phyloP scores from a whole-genome alignment of 1,140 invertebrate species.

The Ceratitis capitata region DNA sequence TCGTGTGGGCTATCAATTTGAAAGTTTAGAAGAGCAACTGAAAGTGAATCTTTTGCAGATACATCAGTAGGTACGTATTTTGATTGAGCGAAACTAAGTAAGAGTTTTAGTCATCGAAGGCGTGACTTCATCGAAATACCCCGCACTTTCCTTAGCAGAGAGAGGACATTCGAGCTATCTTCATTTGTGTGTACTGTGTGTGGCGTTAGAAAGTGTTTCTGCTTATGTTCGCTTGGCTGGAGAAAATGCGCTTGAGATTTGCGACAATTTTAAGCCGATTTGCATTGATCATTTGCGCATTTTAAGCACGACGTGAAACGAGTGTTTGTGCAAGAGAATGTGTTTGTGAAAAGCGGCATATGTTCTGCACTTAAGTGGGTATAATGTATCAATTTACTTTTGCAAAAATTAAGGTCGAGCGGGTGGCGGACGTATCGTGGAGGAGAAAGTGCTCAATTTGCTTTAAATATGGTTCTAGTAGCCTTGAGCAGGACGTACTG shows the following conservation, averaged over 20 bases:
- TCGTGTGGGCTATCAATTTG: background rate
- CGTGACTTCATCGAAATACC: background rate
- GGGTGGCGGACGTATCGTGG: too few relatives aligned
- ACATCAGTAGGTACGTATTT: background rate
- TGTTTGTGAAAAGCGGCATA: background rate
- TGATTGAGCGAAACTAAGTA: background rate
- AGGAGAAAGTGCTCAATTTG: background rate
- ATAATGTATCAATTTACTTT: background rate
- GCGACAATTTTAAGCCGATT: constrained; percentile 32
- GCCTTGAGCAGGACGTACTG: too few relatives aligned
- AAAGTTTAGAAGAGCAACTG: background rate
- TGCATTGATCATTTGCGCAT: constrained; percentile 29
- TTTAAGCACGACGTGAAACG: background rate
- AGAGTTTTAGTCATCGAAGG: background rate
- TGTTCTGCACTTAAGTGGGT: background rate
- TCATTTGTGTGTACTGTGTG: background rate
- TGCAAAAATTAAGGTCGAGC: background rate
- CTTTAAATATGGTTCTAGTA: too few relatives aligned
- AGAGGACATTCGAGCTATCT: too few relatives aligned
- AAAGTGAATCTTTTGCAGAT: background rate
- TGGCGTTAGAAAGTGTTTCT: background rate
- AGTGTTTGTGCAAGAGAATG: background rate
- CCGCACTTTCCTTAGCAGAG: background rate
- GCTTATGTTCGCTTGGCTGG: background rate
- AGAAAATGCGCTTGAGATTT: background rate